These are phyloP conservation scores for Lepisosteus osseus DNA, from an alignment of 2,113 vertebrate species.

Conservation along the genomic window DNA sequence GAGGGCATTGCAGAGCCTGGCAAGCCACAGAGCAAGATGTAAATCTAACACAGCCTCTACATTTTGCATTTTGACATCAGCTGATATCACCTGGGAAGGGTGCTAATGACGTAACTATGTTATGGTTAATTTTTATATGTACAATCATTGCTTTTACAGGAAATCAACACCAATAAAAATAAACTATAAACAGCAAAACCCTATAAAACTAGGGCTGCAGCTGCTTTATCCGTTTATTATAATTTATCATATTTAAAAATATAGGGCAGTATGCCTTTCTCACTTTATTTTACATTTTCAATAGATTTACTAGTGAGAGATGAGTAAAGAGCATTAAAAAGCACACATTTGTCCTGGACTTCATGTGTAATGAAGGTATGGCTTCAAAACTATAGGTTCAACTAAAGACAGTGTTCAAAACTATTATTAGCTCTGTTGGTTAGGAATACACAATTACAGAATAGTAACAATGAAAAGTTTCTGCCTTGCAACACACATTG, in stretches of 20 bases:
- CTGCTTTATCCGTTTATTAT: background rate
- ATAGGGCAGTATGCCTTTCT: constrained; percentile 8
- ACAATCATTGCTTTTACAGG: background rate
- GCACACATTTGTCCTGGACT: background rate
- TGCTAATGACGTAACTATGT: too few relatives aligned
- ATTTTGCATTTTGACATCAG: too few relatives aligned
- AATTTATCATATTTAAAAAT: constrained; percentile 13
- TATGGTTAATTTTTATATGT: background rate
- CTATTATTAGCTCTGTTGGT: too few relatives aligned
- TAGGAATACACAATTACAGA: too few relatives aligned
- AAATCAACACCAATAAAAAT: constrained; percentile 4
- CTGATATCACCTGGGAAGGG: too few relatives aligned
- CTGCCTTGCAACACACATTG: too few relatives aligned
- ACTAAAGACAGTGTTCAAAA: too few relatives aligned
- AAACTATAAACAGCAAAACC: background rate
- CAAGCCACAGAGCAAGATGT: too few relatives aligned
- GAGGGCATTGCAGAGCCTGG: too few relatives aligned
- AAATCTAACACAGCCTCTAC: too few relatives aligned
- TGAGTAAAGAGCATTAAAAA: background rate
- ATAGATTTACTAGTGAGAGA: background rate
- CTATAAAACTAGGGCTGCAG: constrained; percentile 21
- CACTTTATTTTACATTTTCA: background rate
- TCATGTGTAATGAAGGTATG: background rate
- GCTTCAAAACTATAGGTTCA: background rate
- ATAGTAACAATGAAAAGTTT: too few relatives aligned